Evolutionary conservation across 2,888 invertebrate genomes (phyloP).

Genomic region (Lasioglossum lativentre): DNA sequence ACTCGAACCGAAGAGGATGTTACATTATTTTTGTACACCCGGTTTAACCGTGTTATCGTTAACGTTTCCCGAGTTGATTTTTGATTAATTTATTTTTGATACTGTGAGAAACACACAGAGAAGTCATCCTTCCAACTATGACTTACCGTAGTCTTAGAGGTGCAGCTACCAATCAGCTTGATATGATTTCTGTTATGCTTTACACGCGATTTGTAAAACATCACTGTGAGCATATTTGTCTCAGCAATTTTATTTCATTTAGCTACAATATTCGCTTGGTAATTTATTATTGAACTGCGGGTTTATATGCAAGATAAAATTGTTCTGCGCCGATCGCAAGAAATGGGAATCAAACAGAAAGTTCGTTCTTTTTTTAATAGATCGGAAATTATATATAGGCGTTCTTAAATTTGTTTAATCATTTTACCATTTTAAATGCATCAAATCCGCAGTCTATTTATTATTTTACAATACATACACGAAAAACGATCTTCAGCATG

Average conservation of each 20-base stretch:
- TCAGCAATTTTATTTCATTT: conserved; percentile 42
- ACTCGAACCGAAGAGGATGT: not conserved
- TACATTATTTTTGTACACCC: conserved; percentile 55
- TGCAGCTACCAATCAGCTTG: not conserved
- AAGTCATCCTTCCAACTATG: conserved; percentile 26
- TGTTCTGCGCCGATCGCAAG: not conserved
- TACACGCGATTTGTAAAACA: conserved; percentile 69
- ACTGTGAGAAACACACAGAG: conserved; percentile 70
- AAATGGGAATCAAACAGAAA: too few species aligned
- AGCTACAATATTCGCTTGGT: not conserved
- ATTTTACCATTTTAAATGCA: not conserved
- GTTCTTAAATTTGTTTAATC: not conserved
- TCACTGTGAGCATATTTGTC: conserved; percentile 46
- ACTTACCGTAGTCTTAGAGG: not conserved
- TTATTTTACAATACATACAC: conserved; percentile 9
- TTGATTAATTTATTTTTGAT: conserved; percentile 76
- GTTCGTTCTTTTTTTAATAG: too few species aligned
- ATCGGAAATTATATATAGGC: not conserved
- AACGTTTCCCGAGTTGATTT: conserved; percentile 29
- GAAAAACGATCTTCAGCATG: conserved; percentile 16
- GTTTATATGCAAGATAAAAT: not conserved
- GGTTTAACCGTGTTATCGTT: conserved; percentile 21
- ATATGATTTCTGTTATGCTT: conserved; percentile 65
- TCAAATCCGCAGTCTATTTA: not conserved
- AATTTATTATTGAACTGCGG: conserved; percentile 12